Evolutionary conservation across 2,888 invertebrate species (phyloP).

Genomic region (Caenorhabditis sp.): DNA sequence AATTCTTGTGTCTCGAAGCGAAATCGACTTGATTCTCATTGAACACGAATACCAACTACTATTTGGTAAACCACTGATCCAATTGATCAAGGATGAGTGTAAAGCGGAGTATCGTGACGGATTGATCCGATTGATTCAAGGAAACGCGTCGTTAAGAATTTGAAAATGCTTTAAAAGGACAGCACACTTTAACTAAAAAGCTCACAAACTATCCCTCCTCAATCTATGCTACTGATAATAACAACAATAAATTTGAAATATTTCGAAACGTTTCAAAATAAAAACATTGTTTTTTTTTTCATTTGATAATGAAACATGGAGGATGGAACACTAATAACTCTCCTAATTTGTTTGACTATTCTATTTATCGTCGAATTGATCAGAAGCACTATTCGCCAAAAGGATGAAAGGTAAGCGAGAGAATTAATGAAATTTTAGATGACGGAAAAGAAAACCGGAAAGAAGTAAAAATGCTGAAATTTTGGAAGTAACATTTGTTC

Average conservation of each 20-base stretch:
- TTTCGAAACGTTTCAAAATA: not conserved
- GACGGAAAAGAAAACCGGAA: no score
- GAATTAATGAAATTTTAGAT: no score
- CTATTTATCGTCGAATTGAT: not conserved
- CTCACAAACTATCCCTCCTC: no score
- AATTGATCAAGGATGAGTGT: conserved; percentile 41
- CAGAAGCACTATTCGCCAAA: not conserved
- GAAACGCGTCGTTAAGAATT: conserved; percentile 39
- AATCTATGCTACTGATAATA: no score
- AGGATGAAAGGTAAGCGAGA: no score
- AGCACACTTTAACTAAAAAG: no score
- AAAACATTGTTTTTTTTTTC: not conserved
- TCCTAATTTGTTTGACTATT: not conserved
- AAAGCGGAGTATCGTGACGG: conserved; percentile 67
- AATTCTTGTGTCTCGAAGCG: conserved; percentile 61
- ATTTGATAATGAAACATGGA: not conserved
- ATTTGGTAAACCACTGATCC: conserved; percentile 54
- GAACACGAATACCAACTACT: conserved; percentile 79
- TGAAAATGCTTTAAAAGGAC: not conserved
- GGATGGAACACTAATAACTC: not conserved
- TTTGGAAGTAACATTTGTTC: no score
- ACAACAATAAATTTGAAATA: no score
- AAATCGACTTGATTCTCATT: conserved; percentile 82
- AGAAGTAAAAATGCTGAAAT: no score
- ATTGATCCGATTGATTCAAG: conserved; percentile 63